Evolutionary conservation across 1,140 invertebrate genomes (phyloP).

Genomic region (Penaeus japonicus): DNA sequence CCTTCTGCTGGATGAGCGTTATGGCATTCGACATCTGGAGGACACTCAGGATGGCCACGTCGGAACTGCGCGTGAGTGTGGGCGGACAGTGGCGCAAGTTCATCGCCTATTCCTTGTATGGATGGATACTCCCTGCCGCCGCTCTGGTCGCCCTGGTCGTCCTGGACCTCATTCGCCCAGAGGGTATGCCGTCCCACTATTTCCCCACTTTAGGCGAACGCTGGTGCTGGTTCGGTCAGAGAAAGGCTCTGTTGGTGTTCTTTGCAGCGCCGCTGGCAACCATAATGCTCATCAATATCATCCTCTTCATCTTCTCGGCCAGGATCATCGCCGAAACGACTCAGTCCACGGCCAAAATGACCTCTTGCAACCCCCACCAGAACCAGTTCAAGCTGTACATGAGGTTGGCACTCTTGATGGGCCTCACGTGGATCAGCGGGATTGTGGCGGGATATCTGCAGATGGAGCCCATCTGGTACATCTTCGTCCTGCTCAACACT

Average conservation of each 20-base stretch:
- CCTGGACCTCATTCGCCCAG: conserved; percentile 65
- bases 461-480: conserved; percentile 65
- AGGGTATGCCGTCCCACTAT: conserved; percentile 62
- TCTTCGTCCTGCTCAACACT: conserved; percentile 70
- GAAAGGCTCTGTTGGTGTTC: conserved; percentile 67
- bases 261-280: conserved; percentile 68
- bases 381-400: conserved; percentile 69
- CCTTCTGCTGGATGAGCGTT: conserved; percentile 96
- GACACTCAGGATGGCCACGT: conserved; percentile 67
- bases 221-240: conserved; percentile 70
- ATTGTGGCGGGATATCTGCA: conserved; percentile 67
- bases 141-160: conserved; percentile 66
- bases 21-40: conserved; percentile 92
- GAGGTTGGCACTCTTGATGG: conserved; percentile 69
- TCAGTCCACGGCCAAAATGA: conserved; percentile 62
- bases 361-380: conserved; percentile 60
- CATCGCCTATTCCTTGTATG: conserved; percentile 68
- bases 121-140: conserved; percentile 68
- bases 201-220: conserved; percentile 66
- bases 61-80: conserved; percentile 65
- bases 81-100: conserved; percentile 65
- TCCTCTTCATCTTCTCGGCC: conserved; percentile 68
- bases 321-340: conserved; percentile 68
- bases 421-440: conserved; percentile 69
- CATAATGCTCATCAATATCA: conserved; percentile 67